A percentile compares a stretch with the other conserved stretches of the same genome.
These are phyloP conservation scores for Syngnathus typhle DNA, from an alignment of 2,113 vertebrate genomes.

Conservation along the genomic window DNA sequence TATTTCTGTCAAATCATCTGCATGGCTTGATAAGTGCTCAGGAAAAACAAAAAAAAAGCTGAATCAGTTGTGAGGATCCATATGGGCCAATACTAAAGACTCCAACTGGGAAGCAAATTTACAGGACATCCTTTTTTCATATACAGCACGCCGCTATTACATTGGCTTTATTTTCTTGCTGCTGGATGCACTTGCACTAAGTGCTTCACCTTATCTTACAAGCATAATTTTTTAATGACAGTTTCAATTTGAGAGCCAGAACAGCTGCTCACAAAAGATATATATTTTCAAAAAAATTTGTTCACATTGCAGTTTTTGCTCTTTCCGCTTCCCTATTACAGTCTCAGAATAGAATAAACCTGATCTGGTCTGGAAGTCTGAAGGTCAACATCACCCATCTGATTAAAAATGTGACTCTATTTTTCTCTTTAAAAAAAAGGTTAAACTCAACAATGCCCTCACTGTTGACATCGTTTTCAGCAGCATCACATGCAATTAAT, in stretches of 20 bases:
- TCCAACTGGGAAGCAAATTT: not conserved
- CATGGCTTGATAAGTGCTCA: conserved; percentile 24
- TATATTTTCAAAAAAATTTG: not conserved
- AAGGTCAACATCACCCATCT: not conserved
- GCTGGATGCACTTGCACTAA: not conserved
- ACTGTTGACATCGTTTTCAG: not conserved
- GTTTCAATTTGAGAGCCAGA: conserved; percentile 3
- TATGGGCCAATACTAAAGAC: conserved; percentile 8
- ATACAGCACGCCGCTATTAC: not conserved
- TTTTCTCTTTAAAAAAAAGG: not conserved
- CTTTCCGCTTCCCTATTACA: not conserved
- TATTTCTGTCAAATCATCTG: conserved; percentile 23
- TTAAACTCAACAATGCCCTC: not conserved
- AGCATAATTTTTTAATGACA: not conserved
- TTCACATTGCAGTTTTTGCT: not conserved
- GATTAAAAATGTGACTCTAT: not conserved
- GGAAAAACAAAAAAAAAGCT: conserved; percentile 24
- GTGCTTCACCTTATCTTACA: conserved; percentile 8
- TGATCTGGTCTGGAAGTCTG: not conserved
- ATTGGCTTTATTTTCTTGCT: not conserved
- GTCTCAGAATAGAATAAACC: not conserved
- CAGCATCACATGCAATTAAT: not conserved
- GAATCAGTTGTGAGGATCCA: conserved; percentile 18
- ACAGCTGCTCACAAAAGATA: conserved; percentile 6
- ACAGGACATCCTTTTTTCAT: conserved; percentile 7